phyloP scores from a whole-genome alignment of 2,888 invertebrate species.

The Lepidocyrtinus sp. region DNA sequence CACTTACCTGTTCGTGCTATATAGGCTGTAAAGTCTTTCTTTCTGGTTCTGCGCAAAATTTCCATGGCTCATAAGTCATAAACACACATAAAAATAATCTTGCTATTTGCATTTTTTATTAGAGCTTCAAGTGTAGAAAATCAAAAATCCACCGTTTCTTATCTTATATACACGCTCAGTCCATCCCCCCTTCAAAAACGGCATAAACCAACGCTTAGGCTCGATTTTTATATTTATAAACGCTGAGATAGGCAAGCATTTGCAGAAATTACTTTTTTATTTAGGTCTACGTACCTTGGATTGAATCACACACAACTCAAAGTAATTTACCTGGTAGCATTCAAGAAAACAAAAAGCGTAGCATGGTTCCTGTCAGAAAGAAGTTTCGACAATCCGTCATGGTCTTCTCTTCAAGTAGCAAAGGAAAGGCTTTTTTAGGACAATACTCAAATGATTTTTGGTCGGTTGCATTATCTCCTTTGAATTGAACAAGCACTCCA shows the following conservation, averaged over 20 bases:
- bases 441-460: constrained; percentile 7
- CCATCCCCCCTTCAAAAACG: too few relatives aligned
- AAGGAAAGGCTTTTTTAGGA: not conserved
- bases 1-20: too few relatives aligned
- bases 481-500: not conserved
- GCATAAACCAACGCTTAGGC: too few relatives aligned
- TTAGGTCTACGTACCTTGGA: not conserved
- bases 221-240: too few relatives aligned
- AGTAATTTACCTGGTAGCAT: too few relatives aligned
- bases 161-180: too few relatives aligned
- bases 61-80: not conserved
- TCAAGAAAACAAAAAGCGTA: constrained; percentile 9
- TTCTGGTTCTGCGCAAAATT: not conserved
- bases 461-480: constrained; percentile 15
- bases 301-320: not conserved
- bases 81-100: not conserved
- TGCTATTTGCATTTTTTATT: not conserved
- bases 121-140: not conserved
- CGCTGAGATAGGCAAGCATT: not conserved
- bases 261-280: not conserved
- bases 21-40: too few relatives aligned
- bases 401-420: constrained; percentile 7
- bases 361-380: constrained; percentile 13
- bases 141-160: not conserved
- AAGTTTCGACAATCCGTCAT: constrained; percentile 1